These are phyloP conservation scores for Serranus cabrilla DNA, from an alignment of 2,797 vertebrate species.

Conservation along the genomic window DNA sequence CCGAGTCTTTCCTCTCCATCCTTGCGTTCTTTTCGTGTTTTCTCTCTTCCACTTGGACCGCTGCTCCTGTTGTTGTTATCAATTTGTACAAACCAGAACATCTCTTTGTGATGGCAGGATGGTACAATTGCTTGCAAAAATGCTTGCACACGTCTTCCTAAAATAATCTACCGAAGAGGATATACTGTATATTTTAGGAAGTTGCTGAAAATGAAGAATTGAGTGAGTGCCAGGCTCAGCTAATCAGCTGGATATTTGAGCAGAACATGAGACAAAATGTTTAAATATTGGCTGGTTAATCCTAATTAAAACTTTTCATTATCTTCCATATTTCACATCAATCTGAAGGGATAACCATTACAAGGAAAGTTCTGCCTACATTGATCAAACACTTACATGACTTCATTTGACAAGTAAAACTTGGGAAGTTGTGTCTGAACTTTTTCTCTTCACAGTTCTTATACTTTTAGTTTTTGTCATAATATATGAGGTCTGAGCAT, in stretches of 20 bases:
- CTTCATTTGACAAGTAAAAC: neutral
- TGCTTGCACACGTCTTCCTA: neutral
- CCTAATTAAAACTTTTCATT: neutral
- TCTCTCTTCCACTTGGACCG: neutral
- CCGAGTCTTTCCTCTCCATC: neutral
- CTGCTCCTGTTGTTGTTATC: neutral
- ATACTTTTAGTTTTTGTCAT: too few species aligned
- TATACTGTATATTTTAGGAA: neutral
- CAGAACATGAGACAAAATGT: neutral
- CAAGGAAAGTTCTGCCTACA: neutral
- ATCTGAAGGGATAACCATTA: neutral
- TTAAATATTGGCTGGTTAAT: slow-evolving; percentile 4
- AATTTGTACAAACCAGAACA: neutral
- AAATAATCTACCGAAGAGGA: neutral
- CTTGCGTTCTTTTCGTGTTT: neutral
- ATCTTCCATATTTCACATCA: neutral
- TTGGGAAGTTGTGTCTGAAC: too few species aligned
- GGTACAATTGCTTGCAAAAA: neutral
- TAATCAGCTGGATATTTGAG: slow-evolving; percentile 9
- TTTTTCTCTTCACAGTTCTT: too few species aligned
- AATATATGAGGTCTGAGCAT: neutral
- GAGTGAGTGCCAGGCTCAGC: neutral
- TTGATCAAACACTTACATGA: neutral
- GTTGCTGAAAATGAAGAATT: neutral
- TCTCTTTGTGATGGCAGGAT: neutral